phyloP scores from a whole-genome alignment of 2,888 invertebrate genomes.

The Dolichomitus sp. region DNA sequence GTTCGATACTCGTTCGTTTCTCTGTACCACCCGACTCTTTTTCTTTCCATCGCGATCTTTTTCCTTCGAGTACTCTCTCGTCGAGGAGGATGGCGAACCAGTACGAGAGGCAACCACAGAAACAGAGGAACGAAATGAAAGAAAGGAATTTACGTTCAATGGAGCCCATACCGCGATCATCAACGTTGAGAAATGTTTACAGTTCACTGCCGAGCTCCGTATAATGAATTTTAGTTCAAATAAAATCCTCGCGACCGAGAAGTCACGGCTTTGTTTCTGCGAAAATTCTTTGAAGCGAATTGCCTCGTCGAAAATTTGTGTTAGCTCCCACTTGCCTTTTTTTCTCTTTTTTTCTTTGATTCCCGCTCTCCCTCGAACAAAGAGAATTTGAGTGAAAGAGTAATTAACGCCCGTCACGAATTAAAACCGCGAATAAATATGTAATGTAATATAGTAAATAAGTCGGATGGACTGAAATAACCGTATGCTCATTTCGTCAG shows the following conservation, averaged over 20 bases:
- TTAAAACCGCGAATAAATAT: slow-evolving; percentile 23
- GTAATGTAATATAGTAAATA: slow-evolving; percentile 42
- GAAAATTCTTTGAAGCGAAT: slow-evolving; percentile 5
- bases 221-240: slow-evolving; percentile 48
- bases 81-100: slow-evolving; percentile 6
- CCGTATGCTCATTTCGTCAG: slow-evolving; percentile 41
- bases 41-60: slow-evolving; percentile 46
- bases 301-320: neutral
- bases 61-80: slow-evolving; percentile 39
- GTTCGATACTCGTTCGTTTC: slow-evolving; percentile 55
- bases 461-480: slow-evolving; percentile 21
- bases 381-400: slow-evolving; percentile 49
- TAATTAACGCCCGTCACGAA: slow-evolving; percentile 44
- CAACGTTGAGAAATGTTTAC: slow-evolving; percentile 45
- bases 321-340: neutral
- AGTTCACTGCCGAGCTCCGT: slow-evolving; percentile 29
- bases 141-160: slow-evolving; percentile 46
- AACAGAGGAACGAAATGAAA: slow-evolving; percentile 17
- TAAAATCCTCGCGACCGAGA: slow-evolving; percentile 7
- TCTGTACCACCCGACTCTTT: slow-evolving; percentile 38
- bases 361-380: neutral
- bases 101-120: neutral
- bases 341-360: neutral
- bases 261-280: slow-evolving; percentile 5
- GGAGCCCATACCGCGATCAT: slow-evolving; percentile 5